phyloP scores from a whole-genome alignment of 2,797 vertebrate species.

The Fratercula arctica region DNA sequence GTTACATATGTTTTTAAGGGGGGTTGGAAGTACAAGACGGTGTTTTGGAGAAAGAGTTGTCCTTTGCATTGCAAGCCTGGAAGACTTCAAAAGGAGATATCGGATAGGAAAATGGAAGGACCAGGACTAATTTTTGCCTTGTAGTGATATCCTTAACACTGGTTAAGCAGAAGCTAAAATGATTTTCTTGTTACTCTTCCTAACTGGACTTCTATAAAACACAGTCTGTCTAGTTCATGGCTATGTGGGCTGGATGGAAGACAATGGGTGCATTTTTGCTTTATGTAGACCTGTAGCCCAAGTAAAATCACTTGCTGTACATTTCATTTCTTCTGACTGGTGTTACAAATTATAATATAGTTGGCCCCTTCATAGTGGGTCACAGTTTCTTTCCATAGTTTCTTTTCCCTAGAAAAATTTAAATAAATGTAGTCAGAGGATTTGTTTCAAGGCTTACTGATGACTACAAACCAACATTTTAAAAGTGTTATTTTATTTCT shows the following conservation, averaged over 20 bases:
- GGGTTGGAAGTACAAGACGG: neutral
- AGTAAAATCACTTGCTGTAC: neutral
- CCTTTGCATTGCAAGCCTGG: neutral
- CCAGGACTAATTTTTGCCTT: neutral
- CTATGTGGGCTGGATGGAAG: neutral
- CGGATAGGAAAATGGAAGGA: neutral
- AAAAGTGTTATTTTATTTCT: conserved; percentile 48
- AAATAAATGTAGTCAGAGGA: neutral
- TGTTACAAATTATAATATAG: neutral
- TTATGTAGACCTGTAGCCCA: neutral
- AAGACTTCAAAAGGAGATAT: neutral
- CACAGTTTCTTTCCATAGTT: neutral
- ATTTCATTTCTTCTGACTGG: neutral
- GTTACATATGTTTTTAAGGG: neutral
- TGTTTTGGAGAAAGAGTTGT: neutral
- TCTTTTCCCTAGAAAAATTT: neutral
- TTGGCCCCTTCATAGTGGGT: neutral
- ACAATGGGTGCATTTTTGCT: neutral
- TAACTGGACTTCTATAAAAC: neutral
- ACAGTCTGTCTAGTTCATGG: neutral
- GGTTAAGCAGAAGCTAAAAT: neutral
- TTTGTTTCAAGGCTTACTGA: neutral
- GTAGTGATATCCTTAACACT: neutral
- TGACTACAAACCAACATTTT: neutral
- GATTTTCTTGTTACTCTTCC: neutral